Evolutionary conservation across 2,888 invertebrate genomes (phyloP).

Genomic region (Loripinus fragilis): DNA sequence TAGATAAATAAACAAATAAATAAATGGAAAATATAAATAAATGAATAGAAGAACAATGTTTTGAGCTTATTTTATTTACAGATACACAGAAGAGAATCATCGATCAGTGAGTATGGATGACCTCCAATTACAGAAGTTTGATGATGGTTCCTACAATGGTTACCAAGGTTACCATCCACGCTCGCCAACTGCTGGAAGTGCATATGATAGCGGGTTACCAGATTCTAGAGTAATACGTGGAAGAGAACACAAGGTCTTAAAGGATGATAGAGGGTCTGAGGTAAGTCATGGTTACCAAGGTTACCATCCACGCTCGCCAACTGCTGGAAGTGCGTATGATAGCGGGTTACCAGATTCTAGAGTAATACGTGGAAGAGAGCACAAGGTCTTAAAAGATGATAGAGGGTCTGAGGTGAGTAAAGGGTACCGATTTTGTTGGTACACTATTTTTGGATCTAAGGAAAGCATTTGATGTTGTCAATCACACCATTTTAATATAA

Average conservation of each 20-base stretch:
- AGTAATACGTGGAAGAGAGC: neutral
- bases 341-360: neutral
- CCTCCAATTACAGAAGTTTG: neutral
- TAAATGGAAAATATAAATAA: too few relatives aligned
- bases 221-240: neutral
- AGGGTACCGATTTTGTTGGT: too few relatives aligned
- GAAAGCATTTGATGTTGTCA: too few relatives aligned
- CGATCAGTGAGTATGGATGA: slow-evolving; percentile 9
- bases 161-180: slow-evolving; percentile 11
- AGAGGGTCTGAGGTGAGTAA: neutral
- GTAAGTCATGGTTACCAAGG: neutral
- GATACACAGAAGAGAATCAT: neutral
- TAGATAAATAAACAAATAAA: too few relatives aligned
- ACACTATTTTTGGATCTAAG: too few relatives aligned
- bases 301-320: neutral
- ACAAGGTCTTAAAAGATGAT: neutral
- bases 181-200: neutral
- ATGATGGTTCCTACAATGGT: neutral
- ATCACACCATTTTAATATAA: too few relatives aligned
- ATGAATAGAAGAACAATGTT: too few relatives aligned
- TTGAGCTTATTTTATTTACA: too few relatives aligned
- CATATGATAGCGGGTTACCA: neutral
- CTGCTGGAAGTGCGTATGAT: neutral
- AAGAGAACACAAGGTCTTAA: neutral
- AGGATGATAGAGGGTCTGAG: neutral